These are phyloP conservation scores for Meta bourneti DNA, from an alignment of 2,888 invertebrate species.

Conservation along the genomic window DNA sequence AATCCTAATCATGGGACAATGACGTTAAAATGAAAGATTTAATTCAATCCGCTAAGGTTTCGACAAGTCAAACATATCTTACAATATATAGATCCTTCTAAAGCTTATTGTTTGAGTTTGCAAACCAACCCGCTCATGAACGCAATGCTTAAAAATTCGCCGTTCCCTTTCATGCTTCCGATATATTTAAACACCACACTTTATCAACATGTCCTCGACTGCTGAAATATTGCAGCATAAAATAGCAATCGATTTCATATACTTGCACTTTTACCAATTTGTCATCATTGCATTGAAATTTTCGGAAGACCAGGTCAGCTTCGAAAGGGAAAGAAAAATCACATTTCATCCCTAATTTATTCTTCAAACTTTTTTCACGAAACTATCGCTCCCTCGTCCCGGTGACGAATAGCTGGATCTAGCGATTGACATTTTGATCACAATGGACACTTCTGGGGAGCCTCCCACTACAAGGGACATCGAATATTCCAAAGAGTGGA, in stretches of 20 bases:
- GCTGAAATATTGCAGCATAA: conserved; percentile 49
- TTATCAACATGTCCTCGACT: conserved; percentile 30
- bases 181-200: background rate
- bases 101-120: background rate
- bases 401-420: conserved; percentile 28
- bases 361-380: conserved; percentile 14
- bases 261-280: conserved; percentile 17
- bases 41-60: too few relatives aligned
- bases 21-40: too few relatives aligned
- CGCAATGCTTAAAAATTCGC: background rate
- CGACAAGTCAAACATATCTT: too few relatives aligned
- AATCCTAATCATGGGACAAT: too few relatives aligned
- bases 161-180: background rate
- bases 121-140: background rate
- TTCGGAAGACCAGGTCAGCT: conserved; percentile 4
- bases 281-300: conserved; percentile 50
- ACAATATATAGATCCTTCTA: background rate
- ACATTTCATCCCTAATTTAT: conserved; percentile 40
- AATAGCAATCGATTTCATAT: conserved; percentile 44
- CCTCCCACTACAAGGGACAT: conserved; percentile 6
- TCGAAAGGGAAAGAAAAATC: conserved; percentile 34
- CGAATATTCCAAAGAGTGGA: conserved; percentile 46
- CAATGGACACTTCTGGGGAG: conserved; percentile 25
- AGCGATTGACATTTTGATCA: conserved; percentile 35
- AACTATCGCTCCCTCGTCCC: conserved; percentile 20